Evolutionary conservation across 2,888 invertebrate species (phyloP).

Genomic region (Lordiphosa fenestrarum): DNA sequence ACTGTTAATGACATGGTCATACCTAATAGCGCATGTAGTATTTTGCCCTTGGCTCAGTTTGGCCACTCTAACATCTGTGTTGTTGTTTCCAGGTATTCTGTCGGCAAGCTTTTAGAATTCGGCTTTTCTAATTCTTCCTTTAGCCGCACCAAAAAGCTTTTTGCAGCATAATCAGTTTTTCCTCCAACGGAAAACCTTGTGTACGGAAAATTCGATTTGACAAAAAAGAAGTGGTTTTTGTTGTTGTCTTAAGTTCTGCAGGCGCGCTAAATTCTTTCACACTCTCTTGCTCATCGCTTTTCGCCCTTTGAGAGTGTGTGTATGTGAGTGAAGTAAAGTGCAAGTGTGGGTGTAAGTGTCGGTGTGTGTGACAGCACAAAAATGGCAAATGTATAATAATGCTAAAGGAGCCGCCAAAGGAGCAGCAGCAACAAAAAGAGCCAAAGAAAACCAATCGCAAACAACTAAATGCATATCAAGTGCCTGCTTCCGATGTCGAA

Average conservation of each 20-base stretch:
- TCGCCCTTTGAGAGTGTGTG: slow-evolving; percentile 12
- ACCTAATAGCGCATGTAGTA: too few relatives aligned
- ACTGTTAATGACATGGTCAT: too few relatives aligned
- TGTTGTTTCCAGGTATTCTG: slow-evolving; percentile 10
- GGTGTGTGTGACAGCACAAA: too few relatives aligned
- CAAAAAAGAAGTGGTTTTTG: slow-evolving; percentile 1
- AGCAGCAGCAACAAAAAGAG: background rate
- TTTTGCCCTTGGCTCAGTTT: background rate
- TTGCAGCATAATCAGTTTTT: slow-evolving; percentile 53
- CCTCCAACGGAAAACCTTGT: slow-evolving; percentile 11
- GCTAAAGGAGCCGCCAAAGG: too few relatives aligned
- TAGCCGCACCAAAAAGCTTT: slow-evolving; percentile 52
- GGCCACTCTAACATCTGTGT: slow-evolving; percentile 1
- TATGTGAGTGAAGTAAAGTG: slow-evolving; percentile 8
- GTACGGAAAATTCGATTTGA: slow-evolving; percentile 56
- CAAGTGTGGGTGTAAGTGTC: too few relatives aligned
- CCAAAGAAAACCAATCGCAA: slow-evolving; percentile 23
- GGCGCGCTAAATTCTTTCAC: too few relatives aligned
- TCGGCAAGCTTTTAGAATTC: slow-evolving; percentile 12
- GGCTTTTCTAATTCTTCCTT: slow-evolving; percentile 18
- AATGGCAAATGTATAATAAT: too few relatives aligned
- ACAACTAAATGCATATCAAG: background rate
- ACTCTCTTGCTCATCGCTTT: too few relatives aligned
- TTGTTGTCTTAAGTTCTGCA: slow-evolving; percentile 12
- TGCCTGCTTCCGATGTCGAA: slow-evolving; percentile 37